Base-by-base conservation (phyloP, 1,140 invertebrate species). In the Rhyzopertha dominica region DNA sequence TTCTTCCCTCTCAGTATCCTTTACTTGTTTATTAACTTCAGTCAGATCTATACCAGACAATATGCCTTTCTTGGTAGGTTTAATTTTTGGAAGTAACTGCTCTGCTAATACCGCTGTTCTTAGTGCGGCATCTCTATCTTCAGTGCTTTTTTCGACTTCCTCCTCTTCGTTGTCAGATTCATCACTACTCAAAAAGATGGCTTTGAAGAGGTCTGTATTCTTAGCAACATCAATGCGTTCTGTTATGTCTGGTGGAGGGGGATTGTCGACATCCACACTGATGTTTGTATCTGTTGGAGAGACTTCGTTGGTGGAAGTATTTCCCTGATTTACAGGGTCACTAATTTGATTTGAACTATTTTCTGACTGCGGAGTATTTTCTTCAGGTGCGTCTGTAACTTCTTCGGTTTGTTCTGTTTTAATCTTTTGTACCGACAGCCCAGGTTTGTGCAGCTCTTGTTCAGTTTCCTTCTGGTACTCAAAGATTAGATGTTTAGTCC, bases 151-250 rank as follows among this genome's bases (percentile, higher is more conserved):
- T 23, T 53, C 47, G 30, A 50, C 23, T 39, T 53, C 49, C 14
- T 58, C 51, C 3, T 48, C 43, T 44, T 58, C 63, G 25, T 47
- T 45, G 51, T 62, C 62, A 4, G 56, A 56, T 51, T 65, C 62
- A 54, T 55, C 53, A 42, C 62, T 64, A 40, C 62, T 63, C 44
- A 64, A 42, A 49, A 66, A 66, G 8, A 66, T 53, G 1, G 62
- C 62, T 55, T 61, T 65, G 37, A 64, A 65, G 18, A 67, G 49
- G 47, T 67, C 63, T 16, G 53, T 49, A 35, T 65, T 58, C 32
- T 62, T 50, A n/a, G 58, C 58, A 16, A 67, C 47, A 31, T 63
- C 52, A 4, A 66, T 49, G 51, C 49, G 54, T 17, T 63, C 61
- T 16, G 63, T 65, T 20, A 63, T 53, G 51, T 65, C 63, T 51